Conservation (phyloP, 1,140 invertebrate species). For the Myzus persicae region DNA sequence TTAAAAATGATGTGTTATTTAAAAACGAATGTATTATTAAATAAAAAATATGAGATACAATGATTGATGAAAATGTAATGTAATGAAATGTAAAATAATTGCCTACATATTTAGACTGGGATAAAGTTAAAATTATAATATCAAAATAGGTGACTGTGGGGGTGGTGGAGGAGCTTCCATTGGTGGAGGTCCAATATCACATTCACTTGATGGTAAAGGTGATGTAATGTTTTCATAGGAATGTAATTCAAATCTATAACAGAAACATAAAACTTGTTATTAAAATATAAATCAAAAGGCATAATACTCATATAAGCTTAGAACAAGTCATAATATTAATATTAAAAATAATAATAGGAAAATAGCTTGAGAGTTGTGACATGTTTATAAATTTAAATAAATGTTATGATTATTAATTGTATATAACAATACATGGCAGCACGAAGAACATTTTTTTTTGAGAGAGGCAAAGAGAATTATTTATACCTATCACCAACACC, state of each 20-base stretch:
- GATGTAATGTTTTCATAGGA: slow-evolving; percentile 50
- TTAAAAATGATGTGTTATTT: slow-evolving; percentile 41
- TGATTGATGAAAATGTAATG: not conserved
- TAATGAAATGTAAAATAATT: not conserved
- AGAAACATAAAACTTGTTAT: not conserved
- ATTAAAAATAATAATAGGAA: not conserved
- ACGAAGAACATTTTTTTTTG: too few relatives aligned
- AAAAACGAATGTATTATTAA: slow-evolving; percentile 19
- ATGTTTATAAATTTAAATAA: not conserved
- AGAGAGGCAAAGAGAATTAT: too few relatives aligned
- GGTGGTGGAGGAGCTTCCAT: slow-evolving; percentile 53
- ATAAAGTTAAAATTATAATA: slow-evolving; percentile 36
- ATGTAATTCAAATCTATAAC: slow-evolving; percentile 54
- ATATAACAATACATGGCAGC: not conserved
- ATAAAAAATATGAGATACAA: slow-evolving; percentile 21
- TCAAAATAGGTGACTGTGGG: slow-evolving; percentile 42
- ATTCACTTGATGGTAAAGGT: slow-evolving; percentile 42
- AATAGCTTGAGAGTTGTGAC: not conserved
- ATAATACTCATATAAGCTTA: not conserved
- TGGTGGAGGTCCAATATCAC: slow-evolving; percentile 47
- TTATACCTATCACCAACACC: too few relatives aligned
- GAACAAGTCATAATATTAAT: not conserved
- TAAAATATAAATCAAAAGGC: not conserved
- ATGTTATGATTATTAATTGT: too few relatives aligned
- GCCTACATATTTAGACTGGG: not conserved